phyloP scores from a whole-genome alignment of 2,797 vertebrate species.

The Chanos chanos region DNA sequence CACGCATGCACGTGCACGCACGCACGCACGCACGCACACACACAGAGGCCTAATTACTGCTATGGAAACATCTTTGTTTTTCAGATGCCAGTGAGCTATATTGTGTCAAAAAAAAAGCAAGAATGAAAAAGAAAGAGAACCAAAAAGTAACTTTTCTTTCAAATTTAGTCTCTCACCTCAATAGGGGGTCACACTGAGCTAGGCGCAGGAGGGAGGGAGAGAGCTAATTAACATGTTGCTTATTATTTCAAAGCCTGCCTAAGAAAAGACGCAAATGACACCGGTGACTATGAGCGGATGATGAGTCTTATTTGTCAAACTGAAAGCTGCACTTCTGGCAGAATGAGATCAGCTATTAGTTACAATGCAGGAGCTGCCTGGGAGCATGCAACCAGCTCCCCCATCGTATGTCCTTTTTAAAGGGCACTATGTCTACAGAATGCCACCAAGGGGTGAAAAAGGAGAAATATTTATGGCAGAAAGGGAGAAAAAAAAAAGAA shows the following conservation, averaged over 20 bases:
- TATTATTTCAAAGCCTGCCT: constrained; percentile 9
- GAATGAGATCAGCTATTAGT: constrained; percentile 29
- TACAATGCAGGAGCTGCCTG: constrained; percentile 7
- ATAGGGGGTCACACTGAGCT: constrained; percentile 20
- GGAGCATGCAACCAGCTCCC: not conserved
- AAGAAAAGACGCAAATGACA: constrained; percentile 16
- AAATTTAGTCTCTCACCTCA: not conserved
- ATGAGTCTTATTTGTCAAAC: constrained; percentile 30
- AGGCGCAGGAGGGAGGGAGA: not conserved
- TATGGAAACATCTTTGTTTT: too few species aligned
- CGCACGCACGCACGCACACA: too few species aligned
- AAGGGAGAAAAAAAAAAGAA: constrained; percentile 4
- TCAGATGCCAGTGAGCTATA: too few species aligned
- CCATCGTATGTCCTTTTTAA: constrained; percentile 3
- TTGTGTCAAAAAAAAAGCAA: too few species aligned
- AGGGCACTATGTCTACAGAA: constrained; percentile 6
- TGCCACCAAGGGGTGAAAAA: not conserved
- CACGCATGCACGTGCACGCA: too few species aligned
- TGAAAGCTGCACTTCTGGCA: constrained; percentile 6
- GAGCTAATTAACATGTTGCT: constrained; percentile 14
- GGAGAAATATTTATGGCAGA: not conserved
- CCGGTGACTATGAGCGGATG: not conserved
- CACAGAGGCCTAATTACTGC: too few species aligned
- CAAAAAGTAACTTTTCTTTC: too few species aligned
- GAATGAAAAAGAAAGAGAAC: too few species aligned